These are phyloP conservation scores for Calidris pygmaea DNA, from an alignment of 2,113 vertebrate genomes.

Conservation along the genomic window DNA sequence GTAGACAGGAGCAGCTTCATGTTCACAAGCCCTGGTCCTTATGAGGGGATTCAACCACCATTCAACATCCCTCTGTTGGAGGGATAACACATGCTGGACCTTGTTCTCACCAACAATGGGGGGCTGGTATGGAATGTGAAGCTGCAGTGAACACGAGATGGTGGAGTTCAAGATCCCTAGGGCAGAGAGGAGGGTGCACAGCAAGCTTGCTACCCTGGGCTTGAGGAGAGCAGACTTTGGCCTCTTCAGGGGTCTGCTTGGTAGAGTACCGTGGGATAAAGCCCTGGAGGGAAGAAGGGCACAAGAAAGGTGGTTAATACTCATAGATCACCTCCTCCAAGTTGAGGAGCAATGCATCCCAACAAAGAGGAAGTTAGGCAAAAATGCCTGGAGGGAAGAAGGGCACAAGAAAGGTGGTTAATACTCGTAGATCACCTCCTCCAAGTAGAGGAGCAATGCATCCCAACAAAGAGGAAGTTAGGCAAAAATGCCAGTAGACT, in stretches of 20 bases:
- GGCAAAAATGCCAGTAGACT: not conserved
- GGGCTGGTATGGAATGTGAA: not conserved
- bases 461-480: not conserved
- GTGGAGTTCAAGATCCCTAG: not conserved
- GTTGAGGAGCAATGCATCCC: not conserved
- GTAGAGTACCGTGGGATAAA: not conserved
- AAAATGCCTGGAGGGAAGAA: not conserved
- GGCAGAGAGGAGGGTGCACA: not conserved
- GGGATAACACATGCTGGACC: not conserved
- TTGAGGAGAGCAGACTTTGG: not conserved
- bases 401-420: not conserved
- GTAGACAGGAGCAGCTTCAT: not conserved
- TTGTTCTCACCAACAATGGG: not conserved
- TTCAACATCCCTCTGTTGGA: not conserved
- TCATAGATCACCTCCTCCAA: not conserved
- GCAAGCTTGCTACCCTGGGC: not conserved
- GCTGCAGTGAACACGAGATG: not conserved
- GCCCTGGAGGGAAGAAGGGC: not conserved
- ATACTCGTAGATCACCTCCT: not conserved
- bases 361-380: not conserved
- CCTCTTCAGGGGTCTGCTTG: not conserved
- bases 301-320: not conserved
- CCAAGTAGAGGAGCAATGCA: not conserved
- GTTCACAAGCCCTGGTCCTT: not conserved
- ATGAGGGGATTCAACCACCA: not conserved